These are phyloP conservation scores for Nebria salina DNA, from an alignment of 2,888 invertebrate species.

Conservation along the genomic window DNA sequence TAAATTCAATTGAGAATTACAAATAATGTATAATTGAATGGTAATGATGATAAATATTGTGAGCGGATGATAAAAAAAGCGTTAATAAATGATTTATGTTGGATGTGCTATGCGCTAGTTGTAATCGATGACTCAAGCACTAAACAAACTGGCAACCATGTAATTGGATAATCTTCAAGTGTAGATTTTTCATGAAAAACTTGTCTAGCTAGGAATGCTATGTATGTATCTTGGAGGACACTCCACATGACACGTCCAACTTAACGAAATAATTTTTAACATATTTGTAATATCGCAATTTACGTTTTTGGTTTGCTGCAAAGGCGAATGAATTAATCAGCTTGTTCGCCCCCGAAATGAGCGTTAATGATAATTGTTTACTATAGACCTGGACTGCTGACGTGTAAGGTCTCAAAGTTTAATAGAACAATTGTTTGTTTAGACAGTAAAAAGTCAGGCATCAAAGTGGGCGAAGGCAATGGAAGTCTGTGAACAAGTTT, in stretches of 20 bases:
- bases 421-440: constrained; percentile 36
- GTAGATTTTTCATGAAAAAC: constrained; percentile 43
- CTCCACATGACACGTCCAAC: background rate
- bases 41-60: background rate
- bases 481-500: constrained; percentile 36
- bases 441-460: constrained; percentile 26
- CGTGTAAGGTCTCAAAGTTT: constrained; percentile 22
- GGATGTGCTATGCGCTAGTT: background rate
- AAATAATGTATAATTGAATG: too few species aligned
- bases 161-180: constrained; percentile 47
- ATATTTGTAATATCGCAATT: background rate
- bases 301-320: background rate
- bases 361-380: background rate
- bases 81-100: background rate
- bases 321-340: background rate
- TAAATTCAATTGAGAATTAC: too few species aligned
- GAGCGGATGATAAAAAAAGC: background rate
- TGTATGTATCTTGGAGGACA: background rate
- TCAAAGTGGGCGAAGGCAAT: constrained; percentile 16
- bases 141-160: constrained; percentile 44
- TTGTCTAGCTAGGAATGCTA: background rate
- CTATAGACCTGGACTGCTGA: background rate
- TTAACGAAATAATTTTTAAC: background rate
- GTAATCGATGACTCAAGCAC: constrained; percentile 43
- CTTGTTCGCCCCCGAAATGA: background rate